Percentiles rank a stretch among this genome's conserved stretches.
These are phyloP conservation scores for Apteryx owenii DNA, from an alignment of 2,113 vertebrate species.

Conservation along the genomic window DNA sequence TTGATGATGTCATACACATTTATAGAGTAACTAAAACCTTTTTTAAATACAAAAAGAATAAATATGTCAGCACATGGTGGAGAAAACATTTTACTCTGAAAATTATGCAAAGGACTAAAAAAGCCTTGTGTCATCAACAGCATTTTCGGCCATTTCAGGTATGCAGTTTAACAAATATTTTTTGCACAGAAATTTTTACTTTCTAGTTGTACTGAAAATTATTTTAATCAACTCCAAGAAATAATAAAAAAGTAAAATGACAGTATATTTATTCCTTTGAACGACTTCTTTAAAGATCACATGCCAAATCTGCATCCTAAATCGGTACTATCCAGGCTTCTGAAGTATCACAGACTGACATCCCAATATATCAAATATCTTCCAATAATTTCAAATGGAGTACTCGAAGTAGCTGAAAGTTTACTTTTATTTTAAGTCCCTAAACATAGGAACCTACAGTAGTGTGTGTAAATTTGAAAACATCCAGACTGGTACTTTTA, in stretches of 20 bases:
- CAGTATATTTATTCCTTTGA: background rate
- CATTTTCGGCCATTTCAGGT: background rate
- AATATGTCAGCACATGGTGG: background rate
- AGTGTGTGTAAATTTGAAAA: background rate
- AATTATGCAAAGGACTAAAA: background rate
- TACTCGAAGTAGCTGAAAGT: background rate
- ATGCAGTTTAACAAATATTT: background rate
- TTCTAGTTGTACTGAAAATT: background rate
- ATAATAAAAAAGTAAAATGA: background rate
- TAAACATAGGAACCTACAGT: background rate
- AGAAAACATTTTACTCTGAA: background rate
- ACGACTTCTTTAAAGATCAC: background rate
- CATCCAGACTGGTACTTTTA: background rate
- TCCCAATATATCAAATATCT: background rate
- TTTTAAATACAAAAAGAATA: conserved; percentile 1
- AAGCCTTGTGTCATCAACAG: background rate
- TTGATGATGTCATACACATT: background rate
- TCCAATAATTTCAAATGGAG: background rate
- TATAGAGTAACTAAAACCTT: background rate
- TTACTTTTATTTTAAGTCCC: background rate
- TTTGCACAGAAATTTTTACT: background rate
- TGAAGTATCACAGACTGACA: background rate
- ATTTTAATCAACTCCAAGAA: background rate
- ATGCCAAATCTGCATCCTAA: background rate
- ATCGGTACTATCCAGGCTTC: background rate